These are phyloP conservation scores for Pangasianodon hypophthalmus DNA, from an alignment of 2,113 vertebrate species.

Conservation along the genomic window DNA sequence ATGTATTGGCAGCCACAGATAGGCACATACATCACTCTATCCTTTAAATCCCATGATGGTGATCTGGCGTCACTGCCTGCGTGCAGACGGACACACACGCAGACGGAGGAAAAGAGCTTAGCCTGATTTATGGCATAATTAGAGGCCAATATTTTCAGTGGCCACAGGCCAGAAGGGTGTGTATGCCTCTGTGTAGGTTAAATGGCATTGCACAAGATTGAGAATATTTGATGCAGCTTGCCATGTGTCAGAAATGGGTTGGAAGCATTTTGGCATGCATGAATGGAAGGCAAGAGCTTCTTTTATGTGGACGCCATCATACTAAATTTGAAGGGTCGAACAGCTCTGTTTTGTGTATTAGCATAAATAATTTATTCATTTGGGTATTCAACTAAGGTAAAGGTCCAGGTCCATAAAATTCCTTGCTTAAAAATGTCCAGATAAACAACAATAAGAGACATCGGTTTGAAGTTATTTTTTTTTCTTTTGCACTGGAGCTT, in stretches of 20 bases:
- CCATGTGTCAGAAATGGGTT: constrained; percentile 3
- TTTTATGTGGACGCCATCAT: background rate
- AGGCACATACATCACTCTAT: background rate
- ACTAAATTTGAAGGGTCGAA: background rate
- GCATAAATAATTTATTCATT: background rate
- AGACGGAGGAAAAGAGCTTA: constrained; percentile 23
- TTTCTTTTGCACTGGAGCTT: background rate
- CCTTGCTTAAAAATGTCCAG: background rate
- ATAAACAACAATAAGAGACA: background rate
- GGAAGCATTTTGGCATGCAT: background rate
- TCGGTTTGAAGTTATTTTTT: background rate
- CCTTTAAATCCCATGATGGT: constrained; percentile 39
- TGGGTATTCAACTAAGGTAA: background rate
- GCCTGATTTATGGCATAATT: constrained; percentile 76
- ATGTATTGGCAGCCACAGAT: constrained; percentile 9
- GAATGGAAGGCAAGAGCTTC: constrained; percentile 5
- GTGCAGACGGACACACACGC: background rate
- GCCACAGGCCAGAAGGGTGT: constrained; percentile 64
- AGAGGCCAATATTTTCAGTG: constrained; percentile 65
- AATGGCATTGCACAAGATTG: constrained; percentile 33
- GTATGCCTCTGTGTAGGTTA: constrained; percentile 32
- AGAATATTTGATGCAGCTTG: constrained; percentile 33
- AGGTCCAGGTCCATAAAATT: background rate
- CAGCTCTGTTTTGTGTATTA: background rate
- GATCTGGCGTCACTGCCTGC: constrained; percentile 26